phyloP scores from a whole-genome alignment of 2,888 invertebrate species.

The Sthenelais limicola region DNA sequence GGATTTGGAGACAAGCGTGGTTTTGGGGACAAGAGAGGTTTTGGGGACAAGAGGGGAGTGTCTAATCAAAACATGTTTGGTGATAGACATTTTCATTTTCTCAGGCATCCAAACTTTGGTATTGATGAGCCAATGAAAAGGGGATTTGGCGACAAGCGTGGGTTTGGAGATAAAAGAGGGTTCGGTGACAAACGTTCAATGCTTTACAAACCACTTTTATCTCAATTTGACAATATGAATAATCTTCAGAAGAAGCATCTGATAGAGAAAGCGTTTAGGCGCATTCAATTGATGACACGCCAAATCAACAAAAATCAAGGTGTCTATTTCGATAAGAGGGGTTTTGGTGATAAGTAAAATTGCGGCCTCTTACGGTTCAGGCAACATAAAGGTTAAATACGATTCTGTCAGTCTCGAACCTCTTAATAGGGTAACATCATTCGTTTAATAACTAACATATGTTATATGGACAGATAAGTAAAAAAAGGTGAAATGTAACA shows the following conservation, averaged over 20 bases:
- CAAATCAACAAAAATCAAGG: constrained; percentile 4
- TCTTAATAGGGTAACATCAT: too few relatives aligned
- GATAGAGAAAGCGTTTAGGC: too few relatives aligned
- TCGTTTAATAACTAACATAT: too few relatives aligned
- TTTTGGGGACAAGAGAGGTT: constrained; percentile 22
- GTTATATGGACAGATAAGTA: too few relatives aligned
- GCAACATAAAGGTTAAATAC: too few relatives aligned
- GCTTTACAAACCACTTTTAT: background rate
- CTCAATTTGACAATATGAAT: too few relatives aligned
- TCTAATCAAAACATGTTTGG: background rate
- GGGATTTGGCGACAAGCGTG: constrained; percentile 14
- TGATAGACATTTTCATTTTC: too few relatives aligned
- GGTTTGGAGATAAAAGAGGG: constrained; percentile 15
- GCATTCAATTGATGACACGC: too few relatives aligned
- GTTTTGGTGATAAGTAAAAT: constrained; percentile 21
- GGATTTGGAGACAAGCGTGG: constrained; percentile 20
- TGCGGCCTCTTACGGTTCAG: too few relatives aligned
- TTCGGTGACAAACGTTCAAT: background rate
- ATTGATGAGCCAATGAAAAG: background rate
- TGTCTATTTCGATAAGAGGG: constrained; percentile 20
- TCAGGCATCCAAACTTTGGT: background rate
- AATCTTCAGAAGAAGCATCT: too few relatives aligned
- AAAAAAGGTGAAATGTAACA: too few relatives aligned
- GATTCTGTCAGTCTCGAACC: too few relatives aligned
- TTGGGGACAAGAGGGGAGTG: constrained; percentile 2